Conservation (phyloP, 2,888 invertebrate species). For the Scaptomyza caliginosa region DNA sequence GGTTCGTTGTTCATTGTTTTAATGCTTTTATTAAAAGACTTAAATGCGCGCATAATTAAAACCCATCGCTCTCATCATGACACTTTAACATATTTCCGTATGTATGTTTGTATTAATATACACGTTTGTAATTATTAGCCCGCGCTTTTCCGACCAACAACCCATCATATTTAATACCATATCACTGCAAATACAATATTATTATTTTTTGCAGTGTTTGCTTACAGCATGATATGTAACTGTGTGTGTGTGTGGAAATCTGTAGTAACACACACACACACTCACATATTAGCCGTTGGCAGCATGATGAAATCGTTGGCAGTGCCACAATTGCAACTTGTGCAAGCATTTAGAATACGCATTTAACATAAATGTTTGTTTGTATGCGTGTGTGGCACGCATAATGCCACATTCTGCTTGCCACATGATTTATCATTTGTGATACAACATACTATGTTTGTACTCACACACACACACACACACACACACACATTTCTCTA, state of each 20-base stretch:
- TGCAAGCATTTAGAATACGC: not conserved
- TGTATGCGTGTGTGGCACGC: not conserved
- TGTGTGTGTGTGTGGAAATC: not conserved
- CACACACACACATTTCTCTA: not conserved
- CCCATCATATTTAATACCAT: constrained; percentile 8
- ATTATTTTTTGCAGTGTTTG: constrained; percentile 1
- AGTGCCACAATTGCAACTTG: constrained; percentile 30
- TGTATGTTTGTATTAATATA: constrained; percentile 12
- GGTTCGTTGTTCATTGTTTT: constrained; percentile 13
- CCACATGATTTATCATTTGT: constrained; percentile 32
- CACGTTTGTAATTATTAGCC: constrained; percentile 33
- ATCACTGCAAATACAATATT: constrained; percentile 13
- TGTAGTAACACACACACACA: constrained; percentile 10
- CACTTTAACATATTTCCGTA: constrained; percentile 39
- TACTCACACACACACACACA: not conserved
- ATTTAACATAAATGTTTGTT: not conserved
- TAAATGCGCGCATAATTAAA: constrained; percentile 62
- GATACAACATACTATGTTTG: not conserved
- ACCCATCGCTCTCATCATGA: constrained; percentile 34
- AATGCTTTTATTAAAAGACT: constrained; percentile 47
- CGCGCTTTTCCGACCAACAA: not conserved
- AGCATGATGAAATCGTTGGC: constrained; percentile 4
- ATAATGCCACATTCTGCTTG: constrained; percentile 15
- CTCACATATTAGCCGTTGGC: constrained; percentile 10
- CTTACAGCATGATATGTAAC: not conserved